phyloP scores from a whole-genome alignment of 1,140 invertebrate genomes.

The Spodoptera frugiperda region DNA sequence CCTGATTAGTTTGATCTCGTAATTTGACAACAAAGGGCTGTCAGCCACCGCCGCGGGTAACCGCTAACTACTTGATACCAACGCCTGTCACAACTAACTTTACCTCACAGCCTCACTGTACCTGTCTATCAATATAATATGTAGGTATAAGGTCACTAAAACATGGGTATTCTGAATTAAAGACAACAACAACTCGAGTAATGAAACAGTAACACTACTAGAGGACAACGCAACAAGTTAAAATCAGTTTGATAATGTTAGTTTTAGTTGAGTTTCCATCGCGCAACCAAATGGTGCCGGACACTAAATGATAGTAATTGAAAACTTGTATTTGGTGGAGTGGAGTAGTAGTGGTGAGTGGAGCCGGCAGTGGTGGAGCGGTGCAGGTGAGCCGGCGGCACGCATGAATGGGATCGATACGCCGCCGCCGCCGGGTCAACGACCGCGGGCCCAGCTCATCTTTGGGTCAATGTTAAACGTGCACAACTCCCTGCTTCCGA shows the following conservation, averaged over 20 bases:
- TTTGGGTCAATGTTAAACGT: conserved; percentile 51
- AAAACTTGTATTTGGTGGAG: not conserved
- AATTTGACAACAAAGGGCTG: conserved; percentile 31
- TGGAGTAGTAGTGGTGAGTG: not conserved
- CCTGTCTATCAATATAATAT: not conserved
- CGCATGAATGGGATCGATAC: conserved; percentile 72
- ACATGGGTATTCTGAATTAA: no score
- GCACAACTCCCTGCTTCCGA: not conserved
- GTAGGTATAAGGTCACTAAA: no score
- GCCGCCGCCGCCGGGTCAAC: conserved; percentile 53
- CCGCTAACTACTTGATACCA: conserved; percentile 10
- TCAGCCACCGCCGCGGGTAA: conserved; percentile 10
- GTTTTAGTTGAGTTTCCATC: not conserved
- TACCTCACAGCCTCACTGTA: not conserved
- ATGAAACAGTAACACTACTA: no score
- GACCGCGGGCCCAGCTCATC: conserved; percentile 53
- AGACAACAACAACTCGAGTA: not conserved
- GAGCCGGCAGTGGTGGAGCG: not conserved
- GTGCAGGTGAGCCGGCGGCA: conserved; percentile 31
- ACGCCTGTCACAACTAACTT: conserved; percentile 2
- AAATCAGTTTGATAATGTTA: not conserved
- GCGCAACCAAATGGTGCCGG: not conserved
- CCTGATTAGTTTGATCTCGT: conserved; percentile 23
- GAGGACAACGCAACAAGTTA: conserved; percentile 2
- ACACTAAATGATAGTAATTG: not conserved